Evolutionary conservation across 2,113 vertebrate genomes (phyloP).

Genomic region (Xyliphius kryptos): DNA sequence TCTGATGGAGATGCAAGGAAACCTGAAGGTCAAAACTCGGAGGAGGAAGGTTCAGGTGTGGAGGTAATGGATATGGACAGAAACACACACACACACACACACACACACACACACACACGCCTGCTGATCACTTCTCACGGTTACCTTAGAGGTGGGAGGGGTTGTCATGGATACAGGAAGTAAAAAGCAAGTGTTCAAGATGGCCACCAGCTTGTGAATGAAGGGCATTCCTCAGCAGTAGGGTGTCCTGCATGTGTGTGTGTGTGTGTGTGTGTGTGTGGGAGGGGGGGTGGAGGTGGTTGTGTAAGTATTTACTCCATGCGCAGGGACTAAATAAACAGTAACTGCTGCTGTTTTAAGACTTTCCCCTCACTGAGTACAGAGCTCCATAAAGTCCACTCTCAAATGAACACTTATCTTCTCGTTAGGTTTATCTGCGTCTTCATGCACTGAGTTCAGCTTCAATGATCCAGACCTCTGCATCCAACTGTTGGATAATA

Average conservation of each 20-base stretch:
- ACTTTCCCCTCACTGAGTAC: slow-evolving; percentile 66
- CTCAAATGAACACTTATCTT: slow-evolving; percentile 65
- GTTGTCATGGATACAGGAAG: slow-evolving; percentile 70
- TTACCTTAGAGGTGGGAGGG: slow-evolving; percentile 10
- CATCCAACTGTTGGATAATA: no score
- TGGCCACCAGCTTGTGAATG: slow-evolving; percentile 71
- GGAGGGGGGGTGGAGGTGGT: slow-evolving; percentile 1
- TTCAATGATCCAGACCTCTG: no score
- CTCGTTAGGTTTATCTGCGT: neutral
- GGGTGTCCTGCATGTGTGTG: slow-evolving; percentile 49
- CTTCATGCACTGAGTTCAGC: neutral
- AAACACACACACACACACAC: slow-evolving; percentile 32
- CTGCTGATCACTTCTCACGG: slow-evolving; percentile 48
- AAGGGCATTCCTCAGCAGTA: slow-evolving; percentile 62
- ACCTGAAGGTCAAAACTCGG: no score
- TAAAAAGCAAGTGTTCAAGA: slow-evolving; percentile 65
- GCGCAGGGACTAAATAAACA: slow-evolving; percentile 67
- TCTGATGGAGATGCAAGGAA: no score
- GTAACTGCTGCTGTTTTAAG: slow-evolving; percentile 70
- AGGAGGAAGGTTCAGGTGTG: no score
- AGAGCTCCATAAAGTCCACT: slow-evolving; percentile 64
- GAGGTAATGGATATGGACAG: no score
- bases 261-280: neutral
- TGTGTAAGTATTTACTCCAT: slow-evolving; percentile 60
- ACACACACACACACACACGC: slow-evolving; percentile 35